Evolutionary conservation across 2,797 vertebrate genomes (phyloP), one percentile per base, ranked within the genome.

Genomic region (Sebastes minor): DNA sequence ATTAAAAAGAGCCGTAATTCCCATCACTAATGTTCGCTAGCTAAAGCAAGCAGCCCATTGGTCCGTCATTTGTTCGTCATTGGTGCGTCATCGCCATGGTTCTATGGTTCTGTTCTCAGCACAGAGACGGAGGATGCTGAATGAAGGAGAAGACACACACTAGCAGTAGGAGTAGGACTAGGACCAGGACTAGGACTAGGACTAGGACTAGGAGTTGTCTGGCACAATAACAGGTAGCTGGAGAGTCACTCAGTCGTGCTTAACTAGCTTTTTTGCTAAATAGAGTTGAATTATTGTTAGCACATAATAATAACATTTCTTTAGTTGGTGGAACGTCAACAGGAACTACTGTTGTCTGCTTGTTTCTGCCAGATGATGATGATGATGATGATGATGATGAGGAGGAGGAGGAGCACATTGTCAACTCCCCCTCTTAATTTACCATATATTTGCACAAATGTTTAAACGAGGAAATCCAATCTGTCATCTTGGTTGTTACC

Each of bases 171-270:
- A 35, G 9, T 35, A 12, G 33, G 33, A 35, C 8, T 32, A 32
- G 30, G 30, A 32, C 30, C 1, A 32, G 32, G 12, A 38, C 33
- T 5, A 38, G 35, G 35, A 35, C 33, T 13, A 35, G 35, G 35
- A 38, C 35, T 38, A 35, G 35, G 35, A 38, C 35, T 38, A 38
- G 35, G 9, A 22, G 13, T 0, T 46, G 35, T 20, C 25, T 14
- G 14, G 22, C 28, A 57, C 53, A 23, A 5, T 22, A 52, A 60
- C 72, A 82, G 79, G 75, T 76, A 84, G 65, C 46, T 35, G 33
- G 25, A 64, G 3, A 59, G 9, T 12, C 23, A 52, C 8, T 25
- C 42, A 14, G 9, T 5, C 13, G 3, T 38, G 35, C 35, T 38
- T 38, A 38, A 38, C 12, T 38, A 18, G 9, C 7, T 22, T 60